These are phyloP conservation scores for Zaprionus ghesquierei DNA, from an alignment of 1,140 invertebrate genomes.

Conservation along the genomic window DNA sequence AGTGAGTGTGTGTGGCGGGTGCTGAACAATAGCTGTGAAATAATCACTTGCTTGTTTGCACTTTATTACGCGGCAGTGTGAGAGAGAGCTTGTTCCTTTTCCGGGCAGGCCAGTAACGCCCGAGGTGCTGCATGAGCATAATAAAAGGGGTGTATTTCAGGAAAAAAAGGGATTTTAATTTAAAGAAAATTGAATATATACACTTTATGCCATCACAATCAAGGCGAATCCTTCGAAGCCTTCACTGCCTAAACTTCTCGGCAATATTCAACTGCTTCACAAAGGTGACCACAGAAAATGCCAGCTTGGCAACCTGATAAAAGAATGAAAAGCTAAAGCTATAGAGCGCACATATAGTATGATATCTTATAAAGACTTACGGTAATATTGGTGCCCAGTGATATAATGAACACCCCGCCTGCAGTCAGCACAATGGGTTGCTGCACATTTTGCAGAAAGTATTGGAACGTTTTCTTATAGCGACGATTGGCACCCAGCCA, in stretches of 20 bases:
- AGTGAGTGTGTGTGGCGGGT: conserved; percentile 18
- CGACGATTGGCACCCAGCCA: conserved; percentile 38
- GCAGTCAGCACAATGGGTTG: conserved; percentile 49
- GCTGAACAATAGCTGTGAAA: conserved; percentile 76
- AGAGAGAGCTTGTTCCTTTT: conserved; percentile 14
- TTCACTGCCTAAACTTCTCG: conserved; percentile 35
- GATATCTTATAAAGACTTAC: no score
- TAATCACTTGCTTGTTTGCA: conserved; percentile 78
- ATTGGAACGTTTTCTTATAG: conserved; percentile 36
- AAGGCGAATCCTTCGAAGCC: no score
- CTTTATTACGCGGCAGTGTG: conserved; percentile 62
- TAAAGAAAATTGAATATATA: neutral
- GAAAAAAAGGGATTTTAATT: neutral
- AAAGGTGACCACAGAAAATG: conserved; percentile 56
- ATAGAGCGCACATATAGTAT: neutral
- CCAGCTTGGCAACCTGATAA: conserved; percentile 48
- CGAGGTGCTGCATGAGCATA: neutral
- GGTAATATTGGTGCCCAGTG: conserved; percentile 48
- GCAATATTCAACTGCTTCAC: conserved; percentile 56
- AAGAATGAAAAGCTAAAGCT: neutral
- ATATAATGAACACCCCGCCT: conserved; percentile 52
- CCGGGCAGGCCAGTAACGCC: conserved; percentile 12
- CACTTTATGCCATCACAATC: neutral
- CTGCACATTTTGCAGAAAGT: conserved; percentile 59
- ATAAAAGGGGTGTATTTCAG: neutral